Evolutionary conservation across 2,113 vertebrate species (phyloP).

Genomic region (Corvus hawaiiensis): DNA sequence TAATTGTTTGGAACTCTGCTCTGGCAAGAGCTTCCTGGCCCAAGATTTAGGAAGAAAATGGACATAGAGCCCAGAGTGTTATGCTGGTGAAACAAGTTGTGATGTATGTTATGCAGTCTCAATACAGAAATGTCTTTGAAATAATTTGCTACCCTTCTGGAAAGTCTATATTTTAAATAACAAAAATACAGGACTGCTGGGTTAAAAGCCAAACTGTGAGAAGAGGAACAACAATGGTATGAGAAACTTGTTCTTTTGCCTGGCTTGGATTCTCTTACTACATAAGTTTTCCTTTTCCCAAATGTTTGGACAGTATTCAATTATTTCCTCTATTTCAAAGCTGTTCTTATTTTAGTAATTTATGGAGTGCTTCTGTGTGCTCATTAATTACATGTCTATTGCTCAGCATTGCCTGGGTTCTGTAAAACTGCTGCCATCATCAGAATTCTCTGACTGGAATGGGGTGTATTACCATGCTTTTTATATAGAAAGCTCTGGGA

Average conservation of each 20-base stretch:
- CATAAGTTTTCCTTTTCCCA: not conserved
- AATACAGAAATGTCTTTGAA: not conserved
- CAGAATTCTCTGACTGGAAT: not conserved
- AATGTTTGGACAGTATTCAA: not conserved
- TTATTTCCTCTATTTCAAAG: not conserved
- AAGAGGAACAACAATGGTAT: not conserved
- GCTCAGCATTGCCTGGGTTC: not conserved
- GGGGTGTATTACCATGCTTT: not conserved
- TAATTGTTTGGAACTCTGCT: not conserved
- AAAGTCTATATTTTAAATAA: not conserved
- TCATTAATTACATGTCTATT: not conserved
- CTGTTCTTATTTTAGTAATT: not conserved
- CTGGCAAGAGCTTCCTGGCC: not conserved
- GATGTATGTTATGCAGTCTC: not conserved
- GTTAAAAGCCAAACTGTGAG: not conserved
- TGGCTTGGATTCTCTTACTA: not conserved
- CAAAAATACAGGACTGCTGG: not conserved
- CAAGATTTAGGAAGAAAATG: not conserved
- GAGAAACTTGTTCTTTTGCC: not conserved
- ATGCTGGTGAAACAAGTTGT: not conserved
- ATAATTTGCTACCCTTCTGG: not conserved
- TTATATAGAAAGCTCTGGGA: not conserved
- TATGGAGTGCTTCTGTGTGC: not conserved
- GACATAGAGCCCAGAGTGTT: not conserved
- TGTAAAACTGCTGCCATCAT: not conserved